A percentile compares a stretch with the other conserved stretches of the same genome.
Evolutionary conservation across 1,140 invertebrate species (phyloP).

Genomic region (Aphis craccivora): DNA sequence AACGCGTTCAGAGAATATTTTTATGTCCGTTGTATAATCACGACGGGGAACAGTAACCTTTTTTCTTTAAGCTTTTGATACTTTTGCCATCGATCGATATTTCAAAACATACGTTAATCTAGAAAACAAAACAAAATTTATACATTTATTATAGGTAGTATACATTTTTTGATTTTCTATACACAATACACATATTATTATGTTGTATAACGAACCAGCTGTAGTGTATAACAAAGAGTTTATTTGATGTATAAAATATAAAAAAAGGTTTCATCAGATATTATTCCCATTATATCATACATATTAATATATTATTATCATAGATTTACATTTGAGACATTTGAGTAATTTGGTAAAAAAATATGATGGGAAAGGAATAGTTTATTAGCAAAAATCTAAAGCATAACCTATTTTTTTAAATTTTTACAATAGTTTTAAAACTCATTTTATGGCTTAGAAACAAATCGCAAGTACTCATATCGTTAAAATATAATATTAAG

Average conservation of each 20-base stretch:
- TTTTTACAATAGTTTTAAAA: too few species aligned
- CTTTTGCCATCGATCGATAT: slow-evolving; percentile 54
- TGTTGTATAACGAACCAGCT: neutral
- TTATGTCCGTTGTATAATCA: neutral
- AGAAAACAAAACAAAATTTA: neutral
- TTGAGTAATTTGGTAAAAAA: neutral
- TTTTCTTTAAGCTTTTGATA: slow-evolving; percentile 24
- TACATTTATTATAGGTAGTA: neutral
- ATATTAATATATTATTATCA: neutral
- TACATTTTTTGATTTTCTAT: neutral
- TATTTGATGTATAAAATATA: neutral
- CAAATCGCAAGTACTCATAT: too few species aligned
- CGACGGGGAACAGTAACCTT: slow-evolving; percentile 5
- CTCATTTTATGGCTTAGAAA: too few species aligned
- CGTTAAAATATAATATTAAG: too few species aligned
- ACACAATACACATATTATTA: neutral
- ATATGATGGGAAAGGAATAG: too few species aligned
- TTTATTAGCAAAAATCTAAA: too few species aligned
- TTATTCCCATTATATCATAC: neutral
- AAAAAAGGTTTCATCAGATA: neutral
- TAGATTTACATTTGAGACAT: neutral
- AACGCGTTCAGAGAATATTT: neutral
- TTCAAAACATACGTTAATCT: slow-evolving; percentile 44
- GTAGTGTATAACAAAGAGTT: neutral
- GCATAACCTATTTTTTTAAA: too few species aligned